phyloP scores from a whole-genome alignment of 2,888 invertebrate species.

The Cataglyphis altisquamis region DNA sequence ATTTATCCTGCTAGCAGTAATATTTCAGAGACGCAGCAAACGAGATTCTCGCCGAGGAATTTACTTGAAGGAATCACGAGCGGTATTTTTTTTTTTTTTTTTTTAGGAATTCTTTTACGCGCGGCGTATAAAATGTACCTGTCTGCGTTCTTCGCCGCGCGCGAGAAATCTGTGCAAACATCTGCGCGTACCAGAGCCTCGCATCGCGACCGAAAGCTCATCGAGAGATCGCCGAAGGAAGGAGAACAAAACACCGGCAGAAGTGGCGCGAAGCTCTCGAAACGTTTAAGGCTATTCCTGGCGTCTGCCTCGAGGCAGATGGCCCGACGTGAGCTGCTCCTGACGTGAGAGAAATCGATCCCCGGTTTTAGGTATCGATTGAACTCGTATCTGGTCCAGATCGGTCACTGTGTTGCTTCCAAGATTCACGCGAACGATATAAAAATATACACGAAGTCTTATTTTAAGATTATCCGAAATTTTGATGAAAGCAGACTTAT shows the following conservation, averaged over 20 bases:
- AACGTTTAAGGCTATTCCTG: constrained; percentile 70
- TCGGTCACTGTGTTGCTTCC: neutral
- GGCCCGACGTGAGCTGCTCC: constrained; percentile 62
- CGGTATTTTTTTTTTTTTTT: constrained; percentile 25
- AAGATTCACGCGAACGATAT: neutral
- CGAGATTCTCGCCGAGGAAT: neutral
- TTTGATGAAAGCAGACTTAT: neutral
- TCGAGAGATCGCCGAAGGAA: neutral
- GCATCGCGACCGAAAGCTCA: constrained; percentile 12
- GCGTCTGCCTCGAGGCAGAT: constrained; percentile 72
- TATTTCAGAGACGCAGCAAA: constrained; percentile 2
- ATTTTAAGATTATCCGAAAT: neutral
- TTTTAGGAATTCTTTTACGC: constrained; percentile 8
- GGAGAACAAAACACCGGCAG: constrained; percentile 27
- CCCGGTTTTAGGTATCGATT: constrained; percentile 26
- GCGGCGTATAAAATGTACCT: constrained; percentile 2
- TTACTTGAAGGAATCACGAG: constrained; percentile 18
- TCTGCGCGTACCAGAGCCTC: constrained; percentile 39
- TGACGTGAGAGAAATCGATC: constrained; percentile 61
- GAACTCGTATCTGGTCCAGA: neutral
- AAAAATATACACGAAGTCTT: neutral
- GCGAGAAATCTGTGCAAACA: constrained; percentile 15
- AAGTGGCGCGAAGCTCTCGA: constrained; percentile 58
- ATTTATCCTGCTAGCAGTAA: constrained; percentile 3
- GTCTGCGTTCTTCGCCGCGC: constrained; percentile 1